Evolutionary conservation across 2,113 vertebrate species (phyloP), one percentile per base, ranked within the genome.

Genomic region (Grantiella picta): DNA sequence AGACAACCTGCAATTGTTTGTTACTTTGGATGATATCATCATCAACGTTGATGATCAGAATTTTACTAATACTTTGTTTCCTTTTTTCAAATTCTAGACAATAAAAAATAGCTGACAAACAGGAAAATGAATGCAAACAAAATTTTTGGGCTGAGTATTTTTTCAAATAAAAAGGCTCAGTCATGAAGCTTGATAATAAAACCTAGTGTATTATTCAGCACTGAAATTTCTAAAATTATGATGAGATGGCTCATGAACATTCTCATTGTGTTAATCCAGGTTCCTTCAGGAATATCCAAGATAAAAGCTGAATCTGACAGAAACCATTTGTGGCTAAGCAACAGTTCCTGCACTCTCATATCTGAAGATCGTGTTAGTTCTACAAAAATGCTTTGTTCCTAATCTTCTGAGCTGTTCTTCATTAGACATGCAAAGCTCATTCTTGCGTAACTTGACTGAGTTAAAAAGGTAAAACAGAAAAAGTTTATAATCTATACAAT

Each of bases 221-320:
- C 64, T 83, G 71, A 94, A 91, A 95, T 95, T 95, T 96, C 88
- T 94, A 93, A 97, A 96, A 97, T 97, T 93, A 94, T 96, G 87
- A 97, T 80, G 94, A 97, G 81, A 91, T 92, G 76, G 85, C 93
- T 96, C 92, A 45, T 64, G 73, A 97, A 84, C 88, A 93, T 83
- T 90, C 91, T 97, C 76, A 95, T 98, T 97, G 97, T 96, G 91
- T 88, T 97, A 97, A 98, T 97, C 90, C 85, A 94, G 89, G 95
- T 95, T 97, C 95, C 95, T 97, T 97, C 91, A 94, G 94, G 78
- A 98, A 86, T 84, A 94, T 92, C 84, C 86, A 88, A 91, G 94
- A 97, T 96, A 95, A 97, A 97, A 97, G 80, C 69, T 76, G 79
- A 79, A 87, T 89, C 89, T 95, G 93, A 96, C 94, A 97, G 89